Evolutionary conservation across 1,140 invertebrate genomes (phyloP).

Genomic region (Latrodectus geometricus): DNA sequence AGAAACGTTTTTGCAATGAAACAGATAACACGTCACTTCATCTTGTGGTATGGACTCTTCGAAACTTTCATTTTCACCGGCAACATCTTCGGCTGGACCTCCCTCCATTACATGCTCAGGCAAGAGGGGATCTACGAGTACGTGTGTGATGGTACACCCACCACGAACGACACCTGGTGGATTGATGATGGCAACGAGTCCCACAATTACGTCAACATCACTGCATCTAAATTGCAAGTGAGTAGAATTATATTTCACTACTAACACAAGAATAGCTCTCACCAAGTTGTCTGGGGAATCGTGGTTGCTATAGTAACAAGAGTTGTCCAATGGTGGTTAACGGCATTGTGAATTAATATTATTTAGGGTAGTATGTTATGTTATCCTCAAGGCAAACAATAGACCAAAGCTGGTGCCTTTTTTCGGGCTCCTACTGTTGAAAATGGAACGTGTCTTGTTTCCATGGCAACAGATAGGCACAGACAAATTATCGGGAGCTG

Average conservation of each 20-base stretch:
- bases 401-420: too few species aligned
- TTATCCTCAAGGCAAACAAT: too few species aligned
- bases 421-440: too few species aligned
- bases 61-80: constrained; percentile 65
- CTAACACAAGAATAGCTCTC: too few species aligned
- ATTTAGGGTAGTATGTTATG: too few species aligned
- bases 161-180: background rate
- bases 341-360: too few species aligned
- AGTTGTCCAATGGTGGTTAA: too few species aligned
- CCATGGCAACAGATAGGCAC: too few species aligned
- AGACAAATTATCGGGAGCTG: too few species aligned
- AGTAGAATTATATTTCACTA: background rate
- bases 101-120: constrained; percentile 64
- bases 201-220: background rate
- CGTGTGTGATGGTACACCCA: constrained; percentile 30
- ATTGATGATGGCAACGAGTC: too few species aligned
- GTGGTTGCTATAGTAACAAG: background rate
- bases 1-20: constrained; percentile 5
- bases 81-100: constrained; percentile 64
- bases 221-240: background rate
- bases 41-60: constrained; percentile 63
- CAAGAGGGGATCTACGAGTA: constrained; percentile 62
- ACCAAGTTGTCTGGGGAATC: background rate
- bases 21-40: constrained; percentile 31
- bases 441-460: too few species aligned